phyloP scores from a whole-genome alignment of 1,140 invertebrate genomes.

The Fopius arisanus region DNA sequence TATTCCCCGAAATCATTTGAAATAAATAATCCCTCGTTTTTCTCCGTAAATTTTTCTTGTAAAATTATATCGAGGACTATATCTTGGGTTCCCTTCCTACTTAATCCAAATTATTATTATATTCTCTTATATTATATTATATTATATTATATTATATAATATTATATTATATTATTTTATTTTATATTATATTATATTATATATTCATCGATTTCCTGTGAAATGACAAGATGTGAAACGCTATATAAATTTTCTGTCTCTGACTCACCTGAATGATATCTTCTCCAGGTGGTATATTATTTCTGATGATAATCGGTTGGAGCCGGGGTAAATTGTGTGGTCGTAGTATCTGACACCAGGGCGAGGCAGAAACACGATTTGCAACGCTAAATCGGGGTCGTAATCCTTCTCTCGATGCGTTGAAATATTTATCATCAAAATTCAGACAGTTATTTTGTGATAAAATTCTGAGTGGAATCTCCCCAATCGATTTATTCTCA shows the following conservation, averaged over 20 bases:
- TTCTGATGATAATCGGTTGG: slow-evolving; percentile 37
- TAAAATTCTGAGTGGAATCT: neutral
- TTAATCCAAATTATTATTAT: too few species aligned
- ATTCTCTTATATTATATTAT: too few species aligned
- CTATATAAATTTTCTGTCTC: slow-evolving; percentile 4
- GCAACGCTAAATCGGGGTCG: slow-evolving; percentile 48
- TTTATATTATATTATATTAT: too few species aligned
- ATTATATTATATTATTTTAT: too few species aligned
- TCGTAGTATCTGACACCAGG: slow-evolving; percentile 51
- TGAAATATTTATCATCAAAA: neutral
- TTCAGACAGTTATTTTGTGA: neutral
- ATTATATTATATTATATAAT: too few species aligned
- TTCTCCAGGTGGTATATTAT: neutral
- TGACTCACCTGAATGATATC: neutral
- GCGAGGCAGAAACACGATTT: slow-evolving; percentile 56
- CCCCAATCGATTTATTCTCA: neutral
- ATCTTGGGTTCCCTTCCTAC: too few species aligned
- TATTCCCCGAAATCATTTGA: too few species aligned
- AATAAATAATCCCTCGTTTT: too few species aligned
- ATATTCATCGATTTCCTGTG: too few species aligned
- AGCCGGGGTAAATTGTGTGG: slow-evolving; percentile 52
- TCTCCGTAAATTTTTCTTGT: too few species aligned
- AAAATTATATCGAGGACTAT: too few species aligned
- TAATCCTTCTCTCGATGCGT: slow-evolving; percentile 27
- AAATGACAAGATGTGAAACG: too few species aligned